Evolutionary conservation across 2,888 invertebrate genomes (phyloP), one percentile per base, ranked within the genome.

Genomic region (Lasioglossum zephyrum): DNA sequence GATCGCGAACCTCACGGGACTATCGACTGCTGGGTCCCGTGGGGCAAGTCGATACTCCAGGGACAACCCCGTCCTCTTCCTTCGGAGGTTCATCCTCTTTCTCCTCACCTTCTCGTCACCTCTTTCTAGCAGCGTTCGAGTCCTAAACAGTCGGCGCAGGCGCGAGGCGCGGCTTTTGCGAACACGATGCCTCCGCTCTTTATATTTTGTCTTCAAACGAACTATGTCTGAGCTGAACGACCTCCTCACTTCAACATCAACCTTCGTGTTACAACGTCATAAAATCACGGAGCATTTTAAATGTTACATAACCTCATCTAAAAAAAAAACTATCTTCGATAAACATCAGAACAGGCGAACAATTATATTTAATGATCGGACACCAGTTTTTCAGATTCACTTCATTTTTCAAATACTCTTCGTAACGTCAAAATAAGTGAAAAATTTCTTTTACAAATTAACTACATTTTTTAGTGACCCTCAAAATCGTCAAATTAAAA

Each of bases 1-100:
- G 93, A 93, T 83, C 88, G 91, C 82, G 93, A 92, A 94, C 95
- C 95, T 94, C 95, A 91, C 92, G 95, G 94, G 95, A 95, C 95
- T 95, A 95, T 95, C 94, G 95, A 94, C 95, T 95, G 93, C 93
- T 92, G 92, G 92, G 94, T 95, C 95, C 94, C 95, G 94, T 91
- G 95, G 94, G 95, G 94, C 94, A 90, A 94, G 95, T 95, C 95
- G 94, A 95, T 95, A 95, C 94, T 95, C 95, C 93, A 93, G 95
- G 94, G 95, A 95, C 94, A 92, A 87, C 66, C 89, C 85, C 87
- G 83, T 91, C 86, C 87, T 88, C 87, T 86, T 89, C 86, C 86
- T 88, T 88, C 86, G 78, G 80, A 85, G 84, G 79, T 82, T 79
- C 82, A 84, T 84, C 88, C 89, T 85, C 89, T 89, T 87, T 79